Conservation (phyloP, 2,888 invertebrate species). For the Cistogaster globosa region DNA sequence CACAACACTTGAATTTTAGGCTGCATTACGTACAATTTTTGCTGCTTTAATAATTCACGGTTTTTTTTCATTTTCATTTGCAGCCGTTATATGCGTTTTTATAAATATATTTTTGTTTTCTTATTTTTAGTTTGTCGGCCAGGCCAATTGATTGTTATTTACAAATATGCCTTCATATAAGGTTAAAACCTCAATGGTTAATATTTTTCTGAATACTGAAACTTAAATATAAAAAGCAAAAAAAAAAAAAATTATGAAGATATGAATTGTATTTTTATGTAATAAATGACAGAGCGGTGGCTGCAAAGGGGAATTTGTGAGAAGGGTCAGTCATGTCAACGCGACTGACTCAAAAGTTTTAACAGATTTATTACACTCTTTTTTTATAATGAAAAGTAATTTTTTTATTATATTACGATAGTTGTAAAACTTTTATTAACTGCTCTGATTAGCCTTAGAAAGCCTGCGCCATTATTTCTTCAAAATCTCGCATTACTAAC, state of each 20-base stretch:
- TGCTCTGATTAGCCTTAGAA: too few relatives aligned
- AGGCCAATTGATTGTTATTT: constrained; percentile 71
- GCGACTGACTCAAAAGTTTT: too few relatives aligned
- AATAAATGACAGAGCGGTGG: constrained; percentile 14
- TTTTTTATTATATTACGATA: too few relatives aligned
- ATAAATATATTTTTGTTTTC: too few relatives aligned
- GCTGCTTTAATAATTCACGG: constrained; percentile 6
- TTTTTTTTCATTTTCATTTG: constrained; percentile 35
- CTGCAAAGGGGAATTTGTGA: background rate
- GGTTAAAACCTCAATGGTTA: constrained; percentile 70
- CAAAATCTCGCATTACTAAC: too few relatives aligned
- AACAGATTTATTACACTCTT: too few relatives aligned
- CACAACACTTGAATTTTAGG: constrained; percentile 54
- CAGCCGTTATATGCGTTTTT: constrained; percentile 57
- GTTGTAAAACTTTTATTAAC: too few relatives aligned
- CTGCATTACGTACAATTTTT: constrained; percentile 20
- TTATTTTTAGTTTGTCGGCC: constrained; percentile 40
- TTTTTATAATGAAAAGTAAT: too few relatives aligned
- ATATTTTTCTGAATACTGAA: constrained; percentile 50
- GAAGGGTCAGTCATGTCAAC: background rate
- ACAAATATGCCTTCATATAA: constrained; percentile 70
- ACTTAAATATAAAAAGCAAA: constrained; percentile 17
- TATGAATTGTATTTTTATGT: constrained; percentile 43
- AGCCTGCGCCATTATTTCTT: too few relatives aligned
- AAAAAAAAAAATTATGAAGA: constrained; percentile 53